These are phyloP conservation scores for Hydropsyche tenuis DNA, from an alignment of 1,140 invertebrate species.

Conservation along the genomic window DNA sequence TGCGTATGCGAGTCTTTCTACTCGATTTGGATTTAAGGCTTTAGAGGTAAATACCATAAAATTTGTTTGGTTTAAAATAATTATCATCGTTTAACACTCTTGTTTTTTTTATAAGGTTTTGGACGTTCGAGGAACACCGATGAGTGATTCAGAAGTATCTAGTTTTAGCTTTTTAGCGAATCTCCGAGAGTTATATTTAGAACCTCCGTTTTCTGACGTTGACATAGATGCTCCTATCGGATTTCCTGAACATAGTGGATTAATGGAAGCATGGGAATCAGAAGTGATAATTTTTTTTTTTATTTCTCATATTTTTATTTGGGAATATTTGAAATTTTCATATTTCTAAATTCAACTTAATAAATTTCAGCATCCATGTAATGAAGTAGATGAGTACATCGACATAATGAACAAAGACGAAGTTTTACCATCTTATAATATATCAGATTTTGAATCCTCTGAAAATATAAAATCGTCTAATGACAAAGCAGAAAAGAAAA, in stretches of 20 bases:
- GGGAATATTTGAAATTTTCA: not conserved
- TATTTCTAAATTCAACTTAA: not conserved
- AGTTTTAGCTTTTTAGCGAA: constrained; percentile 68
- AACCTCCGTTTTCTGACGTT: constrained; percentile 48
- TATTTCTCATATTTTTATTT: not conserved
- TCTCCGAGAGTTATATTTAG: constrained; percentile 68
- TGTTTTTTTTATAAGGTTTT: constrained; percentile 61
- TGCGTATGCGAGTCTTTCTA: constrained; percentile 75
- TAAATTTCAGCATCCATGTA: constrained; percentile 31
- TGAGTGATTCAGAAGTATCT: constrained; percentile 73
- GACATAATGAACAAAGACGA: constrained; percentile 27
- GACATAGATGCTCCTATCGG: constrained; percentile 3
- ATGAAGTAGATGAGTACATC: constrained; percentile 34
- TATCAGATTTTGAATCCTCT: not conserved
- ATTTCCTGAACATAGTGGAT: constrained; percentile 26
- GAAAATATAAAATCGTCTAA: not conserved
- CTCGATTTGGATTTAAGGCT: constrained; percentile 70
- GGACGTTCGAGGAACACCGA: constrained; percentile 69
- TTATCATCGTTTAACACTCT: constrained; percentile 2
- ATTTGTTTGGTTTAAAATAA: not conserved
- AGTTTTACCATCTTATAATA: not conserved
- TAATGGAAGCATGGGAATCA: constrained; percentile 33
- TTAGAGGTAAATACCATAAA: constrained; percentile 39
- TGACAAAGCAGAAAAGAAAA: not conserved
- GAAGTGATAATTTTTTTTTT: constrained; percentile 7